Base-by-base conservation (phyloP, 2,888 invertebrate genomes). In the Luperina testacea region DNA sequence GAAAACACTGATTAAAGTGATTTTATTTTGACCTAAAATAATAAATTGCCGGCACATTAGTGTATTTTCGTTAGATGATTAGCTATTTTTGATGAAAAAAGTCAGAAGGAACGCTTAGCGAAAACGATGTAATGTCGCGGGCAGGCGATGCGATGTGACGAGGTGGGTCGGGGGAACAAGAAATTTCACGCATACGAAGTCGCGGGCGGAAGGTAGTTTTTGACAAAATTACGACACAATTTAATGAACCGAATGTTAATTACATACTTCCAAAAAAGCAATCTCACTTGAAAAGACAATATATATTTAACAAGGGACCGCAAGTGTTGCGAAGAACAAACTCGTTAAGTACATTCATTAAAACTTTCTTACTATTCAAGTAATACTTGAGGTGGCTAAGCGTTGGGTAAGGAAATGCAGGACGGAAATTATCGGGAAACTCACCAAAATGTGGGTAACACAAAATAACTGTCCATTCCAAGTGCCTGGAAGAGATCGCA, bases 331-430 rank as follows among this genome's bases (percentile, higher is more conserved):
- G 27, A 84, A 81, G 84, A 78, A 83, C 84, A 85, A 90, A 87
- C 85, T 90, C 67, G 84, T 85, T 86, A 88, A 90, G 88, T 89
- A 84, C 86, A 88, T 90, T 90, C 83, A 90, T 90, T 90, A 90
- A 90, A 90, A 90, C 87, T 90, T 90, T 86, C 80, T 78, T 86
- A 90, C 88, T 90, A 90, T 89, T 88, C 81, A 82, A 89, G 80
- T 87, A 79, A 80, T 78, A 78, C 64, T 69, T 71, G 17, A 11
- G 61, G 81, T 84, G 57, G 45, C 83, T 73, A 81, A n/a, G 32
- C 20, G 64, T 79, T 78, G 1, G 13, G 5, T n/a, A 45, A 57
- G 65, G 42, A 77, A 59, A 20, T 15, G 1, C 51, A 45, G 84
- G 86, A 86, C 48, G 2, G 13, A 42, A 32, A 20, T n/a, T n/a